Base-by-base conservation (phyloP, 1,140 invertebrate genomes). In the Drosophila truncata region DNA sequence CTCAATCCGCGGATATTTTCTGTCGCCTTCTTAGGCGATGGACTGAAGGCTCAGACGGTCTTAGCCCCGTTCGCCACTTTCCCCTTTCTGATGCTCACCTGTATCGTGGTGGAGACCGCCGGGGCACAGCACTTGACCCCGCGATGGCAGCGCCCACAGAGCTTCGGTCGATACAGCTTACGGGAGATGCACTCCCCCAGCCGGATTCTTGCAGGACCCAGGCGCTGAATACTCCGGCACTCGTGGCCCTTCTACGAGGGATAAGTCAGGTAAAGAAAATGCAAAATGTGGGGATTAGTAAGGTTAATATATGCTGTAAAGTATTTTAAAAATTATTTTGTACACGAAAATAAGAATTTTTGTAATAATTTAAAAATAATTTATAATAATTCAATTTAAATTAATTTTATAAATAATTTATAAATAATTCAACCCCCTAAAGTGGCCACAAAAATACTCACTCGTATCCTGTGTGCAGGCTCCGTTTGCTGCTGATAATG, bases 171-270 rank as follows among this genome's bases (percentile, higher is more conserved):
- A 92, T 94, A 95, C 8, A 94, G 92, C 64, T 95, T 94, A 46
- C 94, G 93, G 82, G 95, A 96, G 3, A 94, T 86, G 88, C 95
- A 96, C 39, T 95, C 94, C 20, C 95, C 95, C 63, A 95, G 94
- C 2, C 93, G 93, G 11, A 96, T 93, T 41, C 94, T 93, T 0
- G 95, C 93, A 13, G 94, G 93, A 18, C 93, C 91, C 23, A 94
- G 82, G n/a, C 94, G 93, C 63, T 95, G 93, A 4, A 95, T 95
- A 11, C 95, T 95, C 54, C 95, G 95, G 90, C 95, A 96, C 84
- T 95, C 94, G 80, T 95, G 95, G 4, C 94, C 94, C 73, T 94
- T 95, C 95, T 96, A 20, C 33, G 18, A 2, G 16, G 31, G 93
- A 8, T 8, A 50, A 31, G n/a, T 13, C 1, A 7, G 1, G n/a